Percentiles rank a stretch among this genome's conserved stretches.
These are phyloP conservation scores for Florisuga fusca DNA, from an alignment of 2,797 vertebrate species.

Conservation along the genomic window DNA sequence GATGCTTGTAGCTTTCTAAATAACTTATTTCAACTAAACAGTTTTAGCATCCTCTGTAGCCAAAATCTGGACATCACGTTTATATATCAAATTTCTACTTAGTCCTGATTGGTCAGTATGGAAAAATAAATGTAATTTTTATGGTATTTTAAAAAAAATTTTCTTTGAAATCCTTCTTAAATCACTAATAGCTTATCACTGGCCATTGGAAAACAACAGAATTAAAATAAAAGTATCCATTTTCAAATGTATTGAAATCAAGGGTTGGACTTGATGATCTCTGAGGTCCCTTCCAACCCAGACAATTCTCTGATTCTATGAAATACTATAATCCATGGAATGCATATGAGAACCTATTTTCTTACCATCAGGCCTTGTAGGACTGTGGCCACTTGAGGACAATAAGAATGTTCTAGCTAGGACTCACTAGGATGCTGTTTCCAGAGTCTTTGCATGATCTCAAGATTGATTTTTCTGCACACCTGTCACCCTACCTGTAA, in stretches of 20 bases:
- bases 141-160: rapidly evolving
- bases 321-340: background rate
- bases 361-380: background rate
- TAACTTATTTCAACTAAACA: background rate
- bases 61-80: background rate
- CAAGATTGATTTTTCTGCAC: background rate
- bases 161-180: background rate
- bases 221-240: background rate
- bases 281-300: too few relatives aligned
- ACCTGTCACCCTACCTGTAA: background rate
- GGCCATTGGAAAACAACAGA: background rate
- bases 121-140: background rate
- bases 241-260: background rate
- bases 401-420: background rate
- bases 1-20: constrained; percentile 4
- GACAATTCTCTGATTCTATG: too few relatives aligned
- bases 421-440: background rate
- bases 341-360: background rate
- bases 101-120: background rate
- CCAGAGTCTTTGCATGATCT: background rate
- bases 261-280: too few relatives aligned
- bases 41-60: background rate
- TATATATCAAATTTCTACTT: background rate
- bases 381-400: background rate
- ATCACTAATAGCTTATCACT: background rate